These are phyloP conservation scores for Ophiodon elongatus DNA, from an alignment of 2,113 vertebrate species.

Conservation along the genomic window DNA sequence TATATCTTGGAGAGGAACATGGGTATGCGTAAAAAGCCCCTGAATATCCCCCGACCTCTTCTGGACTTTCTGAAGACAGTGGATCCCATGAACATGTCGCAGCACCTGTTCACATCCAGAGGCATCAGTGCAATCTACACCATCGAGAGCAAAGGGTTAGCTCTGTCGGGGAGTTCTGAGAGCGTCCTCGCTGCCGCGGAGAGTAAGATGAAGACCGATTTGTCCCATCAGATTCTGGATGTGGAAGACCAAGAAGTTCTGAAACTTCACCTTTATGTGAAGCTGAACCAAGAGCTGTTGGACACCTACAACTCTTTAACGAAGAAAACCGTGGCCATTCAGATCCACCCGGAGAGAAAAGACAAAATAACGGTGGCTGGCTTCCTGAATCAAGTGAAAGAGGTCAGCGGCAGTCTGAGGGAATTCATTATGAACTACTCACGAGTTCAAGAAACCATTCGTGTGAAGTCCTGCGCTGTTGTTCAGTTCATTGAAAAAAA, in stretches of 20 bases:
- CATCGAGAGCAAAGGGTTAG: slow-evolving; percentile 67
- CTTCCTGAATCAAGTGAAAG: slow-evolving; percentile 75
- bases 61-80: slow-evolving; percentile 81
- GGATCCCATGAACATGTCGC: slow-evolving; percentile 78
- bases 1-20: slow-evolving; percentile 81
- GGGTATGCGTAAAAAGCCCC: slow-evolving; percentile 62
- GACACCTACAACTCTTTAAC: slow-evolving; percentile 65
- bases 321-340: slow-evolving; percentile 62
- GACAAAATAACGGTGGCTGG: slow-evolving; percentile 82
- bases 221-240: slow-evolving; percentile 66
- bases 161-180: slow-evolving; percentile 76
- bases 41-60: slow-evolving; percentile 72
- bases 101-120: slow-evolving; percentile 81
- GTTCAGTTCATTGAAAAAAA: slow-evolving; percentile 81
- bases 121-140: slow-evolving; percentile 83
- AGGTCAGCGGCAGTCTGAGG: slow-evolving; percentile 70
- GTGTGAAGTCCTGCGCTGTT: slow-evolving; percentile 58
- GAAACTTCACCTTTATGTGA: slow-evolving; percentile 76
- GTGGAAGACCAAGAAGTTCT: slow-evolving; percentile 79
- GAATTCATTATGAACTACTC: slow-evolving; percentile 81
- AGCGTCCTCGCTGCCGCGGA: slow-evolving; percentile 83
- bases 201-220: slow-evolving; percentile 71
- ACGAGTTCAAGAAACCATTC: slow-evolving; percentile 70
- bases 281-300: slow-evolving; percentile 52
- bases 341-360: slow-evolving; percentile 10